Conservation (phyloP, 30 jellyfish, hydroid and myxozoan species). For the Chrysaora quinquecirrha region DNA sequence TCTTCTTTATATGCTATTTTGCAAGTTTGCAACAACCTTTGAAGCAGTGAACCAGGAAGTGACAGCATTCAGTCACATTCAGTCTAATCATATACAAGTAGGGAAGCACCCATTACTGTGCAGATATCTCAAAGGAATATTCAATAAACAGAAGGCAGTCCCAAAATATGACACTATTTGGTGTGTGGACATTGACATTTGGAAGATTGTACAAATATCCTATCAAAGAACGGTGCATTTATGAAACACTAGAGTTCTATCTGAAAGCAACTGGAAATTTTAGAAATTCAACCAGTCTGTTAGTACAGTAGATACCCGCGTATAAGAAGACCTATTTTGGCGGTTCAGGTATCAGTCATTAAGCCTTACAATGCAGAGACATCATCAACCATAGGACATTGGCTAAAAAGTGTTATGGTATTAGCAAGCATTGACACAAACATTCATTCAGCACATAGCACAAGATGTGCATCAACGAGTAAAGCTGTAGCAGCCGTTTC, state of each 20-base stretch:
- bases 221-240: conserved; percentile 41
- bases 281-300: conserved; percentile 3
- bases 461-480: conserved; percentile 50
- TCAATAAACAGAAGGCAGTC: conserved; percentile 44
- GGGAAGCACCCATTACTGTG: conserved; percentile 27
- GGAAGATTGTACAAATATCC: conserved; percentile 42
- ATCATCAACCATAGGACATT: conserved; percentile 27
- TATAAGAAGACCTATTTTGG: too few relatives aligned
- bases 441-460: conserved; percentile 36
- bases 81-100: conserved; percentile 8
- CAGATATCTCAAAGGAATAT: conserved; percentile 38
- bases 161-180: conserved; percentile 43
- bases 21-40: conserved; percentile 36
- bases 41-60: conserved; percentile 3
- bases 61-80: conserved; percentile 4
- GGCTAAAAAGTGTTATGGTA: conserved; percentile 46
- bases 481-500: conserved; percentile 36
- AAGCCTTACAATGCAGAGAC: conserved; percentile 29
- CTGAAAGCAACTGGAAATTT: conserved; percentile 37
- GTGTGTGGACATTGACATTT: conserved; percentile 32
- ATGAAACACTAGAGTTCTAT: conserved; percentile 44
- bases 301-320: too few relatives aligned
- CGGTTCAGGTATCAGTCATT: not conserved
- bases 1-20: conserved; percentile 25
- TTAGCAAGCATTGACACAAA: conserved; percentile 49